Evolutionary conservation across 2,797 vertebrate genomes (phyloP), one percentile per base, ranked within the genome.

Genomic region (Prionace glauca): DNA sequence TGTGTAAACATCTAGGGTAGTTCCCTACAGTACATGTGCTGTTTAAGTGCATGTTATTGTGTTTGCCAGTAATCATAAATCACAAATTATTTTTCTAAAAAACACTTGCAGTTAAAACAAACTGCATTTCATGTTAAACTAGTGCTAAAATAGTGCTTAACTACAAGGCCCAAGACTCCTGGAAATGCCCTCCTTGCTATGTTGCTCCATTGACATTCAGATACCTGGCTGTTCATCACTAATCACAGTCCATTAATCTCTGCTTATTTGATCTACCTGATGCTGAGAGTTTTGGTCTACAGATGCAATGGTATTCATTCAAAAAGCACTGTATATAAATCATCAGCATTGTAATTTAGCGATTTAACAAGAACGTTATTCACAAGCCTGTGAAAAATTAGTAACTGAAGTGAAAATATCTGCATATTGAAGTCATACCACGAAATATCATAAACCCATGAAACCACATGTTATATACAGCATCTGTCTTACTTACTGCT

Each of bases 161-260:
- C 26, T 41, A 36, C 91, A 69, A 5, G 29, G 7, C n/a, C 65
- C 41, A n/a, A 67, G 60, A 14, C 16, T 41, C n/a, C 1, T 93
- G 36, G n/a, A 93, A 93, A 41, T 69, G 36, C 71, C 9, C 41
- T 50, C 41, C 41, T 7, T 18, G 71, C 93, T 16, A 29, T 36
- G n/a, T 41, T 92, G 62, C 62, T 69, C 69, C 69, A 56, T 94
- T 72, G 93, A 69, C 74, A 56, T 74, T 74, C 45, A 56, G 41
- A 94, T 50, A 74, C 32, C 50, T 74, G 24, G 22, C 32, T n/a
- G 69, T 26, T 92, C 65, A 24, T 92, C n/a, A 74, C 74, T 94
- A 94, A 94, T 45, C n/a, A 94, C n/a, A 94, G 26, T 94, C 9
- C 45, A 94, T 94, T 50, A 94, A 94, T 50, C n/a, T 26, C 22